Conservation (phyloP, 2,888 invertebrate genomes). For the Parelbella ahira region DNA sequence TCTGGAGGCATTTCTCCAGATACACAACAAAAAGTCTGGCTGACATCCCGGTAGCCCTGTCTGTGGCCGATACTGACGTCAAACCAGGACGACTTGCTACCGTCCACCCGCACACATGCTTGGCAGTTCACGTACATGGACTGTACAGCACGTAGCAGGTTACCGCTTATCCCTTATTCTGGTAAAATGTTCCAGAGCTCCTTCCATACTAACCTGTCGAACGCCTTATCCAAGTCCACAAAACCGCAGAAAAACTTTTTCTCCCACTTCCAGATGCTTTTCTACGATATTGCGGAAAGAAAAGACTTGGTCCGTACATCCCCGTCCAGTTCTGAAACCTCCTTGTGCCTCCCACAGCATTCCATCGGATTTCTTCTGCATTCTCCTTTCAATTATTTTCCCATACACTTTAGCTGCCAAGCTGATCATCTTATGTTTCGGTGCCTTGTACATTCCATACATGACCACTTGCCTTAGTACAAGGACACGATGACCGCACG, state of each 20-base stretch:
- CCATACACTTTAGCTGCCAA: constrained; percentile 10
- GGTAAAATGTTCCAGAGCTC: background rate
- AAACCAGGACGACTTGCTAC: constrained; percentile 7
- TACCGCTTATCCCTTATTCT: background rate
- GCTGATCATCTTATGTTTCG: constrained; percentile 6
- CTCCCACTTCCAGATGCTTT: constrained; percentile 4
- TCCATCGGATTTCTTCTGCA: constrained; percentile 6
- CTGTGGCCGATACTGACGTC: constrained; percentile 3
- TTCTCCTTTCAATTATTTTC: constrained; percentile 8
- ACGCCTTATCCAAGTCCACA: background rate
- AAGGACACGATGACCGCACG: constrained; percentile 16
- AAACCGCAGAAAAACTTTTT: constrained; percentile 8
- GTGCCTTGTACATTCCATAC: constrained; percentile 7
- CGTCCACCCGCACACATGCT: constrained; percentile 8
- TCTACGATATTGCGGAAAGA: constrained; percentile 3
- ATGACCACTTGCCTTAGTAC: constrained; percentile 17
- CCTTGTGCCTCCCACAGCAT: constrained; percentile 13
- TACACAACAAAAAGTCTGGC: constrained; percentile 4
- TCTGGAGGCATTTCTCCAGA: constrained; percentile 7
- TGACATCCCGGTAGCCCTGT: constrained; percentile 4
- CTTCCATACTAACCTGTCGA: background rate
- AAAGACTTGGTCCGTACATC: constrained; percentile 4
- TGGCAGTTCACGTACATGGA: background rate
- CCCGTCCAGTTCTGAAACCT: constrained; percentile 6
- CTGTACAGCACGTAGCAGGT: constrained; percentile 1